phyloP scores from a whole-genome alignment of 2,888 invertebrate species.

The Drosophila seclusa region DNA sequence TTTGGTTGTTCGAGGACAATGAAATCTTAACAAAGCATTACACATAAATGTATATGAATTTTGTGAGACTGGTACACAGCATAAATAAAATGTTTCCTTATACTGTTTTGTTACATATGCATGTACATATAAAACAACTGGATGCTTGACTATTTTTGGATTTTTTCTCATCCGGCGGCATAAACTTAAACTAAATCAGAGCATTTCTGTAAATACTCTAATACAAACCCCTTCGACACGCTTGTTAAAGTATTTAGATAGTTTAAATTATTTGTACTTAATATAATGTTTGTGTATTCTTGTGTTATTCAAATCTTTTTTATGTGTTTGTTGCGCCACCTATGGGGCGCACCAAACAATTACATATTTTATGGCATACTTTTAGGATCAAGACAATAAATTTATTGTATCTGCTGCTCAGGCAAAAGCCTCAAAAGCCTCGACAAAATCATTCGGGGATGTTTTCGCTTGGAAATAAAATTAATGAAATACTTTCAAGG shows the following conservation, averaged over 20 bases:
- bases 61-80: background rate
- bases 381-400: background rate
- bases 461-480: background rate
- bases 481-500: background rate
- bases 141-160: background rate
- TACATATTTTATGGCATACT: constrained; percentile 17
- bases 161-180: background rate
- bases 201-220: background rate
- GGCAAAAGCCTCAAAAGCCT: too few relatives aligned
- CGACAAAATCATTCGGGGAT: background rate
- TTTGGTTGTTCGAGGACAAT: background rate
- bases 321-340: constrained; percentile 15
- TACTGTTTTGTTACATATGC: background rate
- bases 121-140: background rate
- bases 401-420: fast-evolving
- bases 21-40: background rate
- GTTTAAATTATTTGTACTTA: background rate
- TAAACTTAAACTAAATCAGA: background rate
- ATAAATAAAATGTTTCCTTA: background rate
- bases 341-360: background rate
- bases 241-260: background rate
- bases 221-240: background rate
- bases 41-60: background rate
- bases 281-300: background rate
- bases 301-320: background rate